Evolutionary conservation across 2,888 invertebrate species (phyloP).

Genomic region (Andrena haemorrhoa): DNA sequence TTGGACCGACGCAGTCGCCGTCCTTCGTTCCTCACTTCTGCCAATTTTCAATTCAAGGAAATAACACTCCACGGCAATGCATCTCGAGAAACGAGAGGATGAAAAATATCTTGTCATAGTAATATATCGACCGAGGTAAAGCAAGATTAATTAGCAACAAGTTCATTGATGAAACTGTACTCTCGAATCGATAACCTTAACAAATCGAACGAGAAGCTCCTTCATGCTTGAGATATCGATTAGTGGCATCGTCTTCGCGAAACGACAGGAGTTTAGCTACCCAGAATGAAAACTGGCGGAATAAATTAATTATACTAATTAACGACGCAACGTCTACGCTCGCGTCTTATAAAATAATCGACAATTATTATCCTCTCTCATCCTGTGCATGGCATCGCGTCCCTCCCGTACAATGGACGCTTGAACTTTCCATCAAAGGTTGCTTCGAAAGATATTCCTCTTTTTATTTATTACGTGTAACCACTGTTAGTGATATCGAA

Average conservation of each 20-base stretch:
- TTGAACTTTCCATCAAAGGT: conserved; percentile 42
- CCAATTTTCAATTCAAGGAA: neutral
- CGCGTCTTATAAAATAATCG: neutral
- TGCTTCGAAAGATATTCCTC: conserved; percentile 20
- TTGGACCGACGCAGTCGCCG: conserved; percentile 64
- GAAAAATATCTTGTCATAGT: neutral
- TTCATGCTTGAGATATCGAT: neutral
- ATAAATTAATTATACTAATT: conserved; percentile 21
- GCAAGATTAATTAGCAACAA: neutral
- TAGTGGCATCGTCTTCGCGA: neutral
- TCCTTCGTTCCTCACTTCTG: conserved; percentile 58
- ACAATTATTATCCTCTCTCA: conserved; percentile 28
- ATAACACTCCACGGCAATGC: neutral
- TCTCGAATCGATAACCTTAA: neutral
- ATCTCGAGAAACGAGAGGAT: neutral
- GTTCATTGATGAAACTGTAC: neutral
- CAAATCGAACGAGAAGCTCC: neutral
- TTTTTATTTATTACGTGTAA: conserved; percentile 53
- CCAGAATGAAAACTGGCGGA: neutral
- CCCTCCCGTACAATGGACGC: conserved; percentile 28
- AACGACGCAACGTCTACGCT: neutral
- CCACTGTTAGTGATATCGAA: conserved; percentile 41
- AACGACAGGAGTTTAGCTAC: neutral
- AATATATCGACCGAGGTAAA: neutral
- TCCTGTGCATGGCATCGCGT: conserved; percentile 4